Base-by-base conservation (phyloP, 2,797 vertebrate genomes). In the Acomys russatus region DNA sequence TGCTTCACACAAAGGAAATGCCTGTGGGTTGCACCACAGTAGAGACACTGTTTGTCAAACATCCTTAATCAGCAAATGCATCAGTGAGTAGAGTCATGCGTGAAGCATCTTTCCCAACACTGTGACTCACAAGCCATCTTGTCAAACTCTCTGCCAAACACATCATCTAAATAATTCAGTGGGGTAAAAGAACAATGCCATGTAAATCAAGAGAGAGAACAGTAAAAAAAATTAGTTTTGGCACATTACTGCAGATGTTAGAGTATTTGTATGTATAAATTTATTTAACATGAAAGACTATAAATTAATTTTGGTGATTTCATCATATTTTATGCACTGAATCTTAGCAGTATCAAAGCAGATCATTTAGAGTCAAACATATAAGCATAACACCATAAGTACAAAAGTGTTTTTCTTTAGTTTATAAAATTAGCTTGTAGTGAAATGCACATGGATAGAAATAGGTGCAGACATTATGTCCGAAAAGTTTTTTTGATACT, bases 1-100 rank as follows among this genome's bases (percentile, higher is more conserved):
- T 97, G 79, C 76, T 96, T 98, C 80, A 96, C 79, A 73, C 12
- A 95, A 92, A 90, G 74, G 76, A 96, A 95, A 88, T 87, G 79
- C 92, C 92, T 97, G 85, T 87, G 87, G 71, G n/a, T 96, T 98
- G 90, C 61, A 92, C 33, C 63, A 63, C 59, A 74, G 95, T 38
- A 11, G 91, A 97, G 76, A 93, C 2, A 30, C 20, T 92, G 51
- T 59, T 86, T 97, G 88, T 97, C 95, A 96, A 96, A 89, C 5
- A 93, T 35, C 78, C 59, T 97, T 97, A 90, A 97, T 97, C 56
- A 96, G n/a, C 71, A 95, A 82, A 1, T 15, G 2, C 0, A 1
- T 83, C 49, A 96, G 49, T 97, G 94, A 97, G 93, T 59, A 1
- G 33, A 82, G 59, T 96, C 97, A 83, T 23, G 35, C 94, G 96